These are phyloP conservation scores for Drosophila pseudotalamancana DNA, from an alignment of 2,888 invertebrate genomes.

Conservation along the genomic window DNA sequence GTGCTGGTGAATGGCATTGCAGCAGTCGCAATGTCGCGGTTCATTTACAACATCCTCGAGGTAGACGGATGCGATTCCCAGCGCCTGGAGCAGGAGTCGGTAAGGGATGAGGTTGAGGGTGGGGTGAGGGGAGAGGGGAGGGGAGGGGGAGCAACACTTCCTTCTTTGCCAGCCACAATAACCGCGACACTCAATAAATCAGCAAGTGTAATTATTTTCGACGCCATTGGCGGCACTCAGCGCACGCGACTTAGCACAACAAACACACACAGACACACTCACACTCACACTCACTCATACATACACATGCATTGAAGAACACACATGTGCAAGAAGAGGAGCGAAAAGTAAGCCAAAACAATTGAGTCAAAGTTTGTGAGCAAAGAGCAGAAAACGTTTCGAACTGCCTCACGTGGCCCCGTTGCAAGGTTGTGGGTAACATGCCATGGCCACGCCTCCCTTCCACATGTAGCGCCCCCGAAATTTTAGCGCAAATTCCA, in stretches of 20 bases:
- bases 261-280: constrained; percentile 6
- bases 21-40: constrained; percentile 60
- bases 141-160: constrained; percentile 21
- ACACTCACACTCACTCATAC: no score
- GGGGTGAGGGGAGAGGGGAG: not conserved
- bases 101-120: not conserved
- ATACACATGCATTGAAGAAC: not conserved
- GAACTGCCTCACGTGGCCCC: constrained; percentile 9
- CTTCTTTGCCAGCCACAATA: constrained; percentile 27
- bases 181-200: constrained; percentile 73
- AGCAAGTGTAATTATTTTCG: constrained; percentile 75
- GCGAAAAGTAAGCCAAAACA: constrained; percentile 18
- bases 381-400: constrained; percentile 17
- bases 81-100: not conserved
- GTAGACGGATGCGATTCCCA: not conserved
- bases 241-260: constrained; percentile 36
- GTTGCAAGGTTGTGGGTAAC: constrained; percentile 9
- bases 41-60: constrained; percentile 68
- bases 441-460: not conserved
- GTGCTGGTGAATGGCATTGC: constrained; percentile 33
- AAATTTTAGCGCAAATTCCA: not conserved
- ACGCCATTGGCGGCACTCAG: constrained; percentile 56
- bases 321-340: not conserved
- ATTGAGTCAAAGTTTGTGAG: constrained; percentile 56
- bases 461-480: not conserved